Conservation (phyloP, 2,113 vertebrate species). For the Gallinago media region DNA sequence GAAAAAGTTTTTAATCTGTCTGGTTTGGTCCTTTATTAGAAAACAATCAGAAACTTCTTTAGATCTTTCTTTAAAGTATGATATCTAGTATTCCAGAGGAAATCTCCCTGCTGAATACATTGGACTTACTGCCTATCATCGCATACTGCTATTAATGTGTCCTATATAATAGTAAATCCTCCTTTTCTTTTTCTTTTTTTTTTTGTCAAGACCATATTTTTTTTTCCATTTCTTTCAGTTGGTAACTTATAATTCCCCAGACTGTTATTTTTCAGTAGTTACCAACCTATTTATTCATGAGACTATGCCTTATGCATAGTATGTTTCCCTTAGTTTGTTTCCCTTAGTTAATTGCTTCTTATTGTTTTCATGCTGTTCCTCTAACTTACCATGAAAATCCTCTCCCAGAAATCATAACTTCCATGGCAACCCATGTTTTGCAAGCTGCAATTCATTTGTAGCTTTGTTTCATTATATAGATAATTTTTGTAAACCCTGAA, state of each 20-base stretch:
- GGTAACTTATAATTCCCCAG: background rate
- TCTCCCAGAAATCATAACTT: background rate
- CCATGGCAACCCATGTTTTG: background rate
- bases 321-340: background rate
- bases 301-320: background rate
- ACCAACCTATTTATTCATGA: background rate
- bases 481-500: background rate
- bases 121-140: background rate
- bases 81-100: background rate
- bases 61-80: background rate
- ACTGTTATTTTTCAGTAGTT: background rate
- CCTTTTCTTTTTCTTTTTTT: background rate
- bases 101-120: background rate
- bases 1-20: background rate
- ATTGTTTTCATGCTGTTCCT: background rate
- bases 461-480: background rate
- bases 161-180: background rate
- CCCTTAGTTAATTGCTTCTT: background rate
- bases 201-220: rapidly evolving
- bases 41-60: background rate
- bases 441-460: background rate
- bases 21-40: background rate
- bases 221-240: background rate
- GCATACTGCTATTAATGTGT: background rate
- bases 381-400: background rate